Base-by-base conservation (phyloP, 2,113 vertebrate genomes). In the Rattus rattus region DNA sequence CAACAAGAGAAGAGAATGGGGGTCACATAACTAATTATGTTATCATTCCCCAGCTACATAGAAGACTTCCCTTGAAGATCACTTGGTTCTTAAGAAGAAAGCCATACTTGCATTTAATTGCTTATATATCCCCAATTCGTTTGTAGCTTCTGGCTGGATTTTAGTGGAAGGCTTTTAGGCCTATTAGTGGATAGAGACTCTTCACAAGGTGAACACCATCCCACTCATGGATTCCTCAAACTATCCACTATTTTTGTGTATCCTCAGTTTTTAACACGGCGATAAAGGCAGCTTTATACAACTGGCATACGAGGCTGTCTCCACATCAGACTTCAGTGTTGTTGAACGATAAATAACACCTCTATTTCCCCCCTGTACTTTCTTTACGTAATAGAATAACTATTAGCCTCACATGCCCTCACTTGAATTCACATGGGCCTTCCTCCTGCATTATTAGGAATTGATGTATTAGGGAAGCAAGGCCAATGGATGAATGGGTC, bases 391-490 rank as follows among this genome's bases (percentile, higher is more conserved):
- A 14, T 92, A 54, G 49, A 81, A 75, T 43, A 67, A 80, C 72
- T 59, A 16, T 79, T 75, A 39, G 36, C 12, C 47, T 92, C 85
- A 39, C 39, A 30, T 79, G 9, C n/a, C 22, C 26, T 95, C 72
- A 61, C 7, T 24, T 61, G 67, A 70, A 72, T 63, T 94, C 59
- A 89, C 26, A 19, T 73, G 12, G 49, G 73, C 33, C 76, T 56
- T 49, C 76, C 22, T 83, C 43, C 69, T 7, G 47, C 16, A 83
- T 75, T 63, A 7, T 61, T 39, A 33, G 86, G n/a, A 91, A 76
- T 7, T 80, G 49, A 28, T 83, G 94, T 76, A 76, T 81, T 36
- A 67, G 61, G 77, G 91, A 90, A 72, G 12, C 59, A 92, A 92
- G 52, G 39, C 20, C 24, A 52, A 7, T 56, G 52, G 26, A 2